These are phyloP conservation scores for Drosophila ironensis DNA, from an alignment of 1,140 invertebrate genomes.

Conservation along the genomic window DNA sequence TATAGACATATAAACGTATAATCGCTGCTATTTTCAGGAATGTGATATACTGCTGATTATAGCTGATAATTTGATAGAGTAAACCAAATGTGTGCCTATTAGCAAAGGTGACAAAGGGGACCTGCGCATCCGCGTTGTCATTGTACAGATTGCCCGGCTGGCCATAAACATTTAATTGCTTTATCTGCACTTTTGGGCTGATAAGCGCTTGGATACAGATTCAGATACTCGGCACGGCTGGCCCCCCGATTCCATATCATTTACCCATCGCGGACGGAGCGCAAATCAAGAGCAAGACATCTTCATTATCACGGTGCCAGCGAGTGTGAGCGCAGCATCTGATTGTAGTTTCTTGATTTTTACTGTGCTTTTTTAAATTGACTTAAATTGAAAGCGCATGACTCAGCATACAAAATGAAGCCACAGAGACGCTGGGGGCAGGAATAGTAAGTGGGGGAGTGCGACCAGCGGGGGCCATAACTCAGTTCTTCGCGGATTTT, in stretches of 20 bases:
- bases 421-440: not conserved
- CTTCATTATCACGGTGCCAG: constrained; percentile 34
- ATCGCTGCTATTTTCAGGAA: not conserved
- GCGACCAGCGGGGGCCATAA: constrained; percentile 5
- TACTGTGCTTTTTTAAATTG: constrained; percentile 62
- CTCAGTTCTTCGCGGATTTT: constrained; percentile 32
- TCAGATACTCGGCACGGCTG: constrained; percentile 5
- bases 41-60: constrained; percentile 23
- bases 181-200: constrained; percentile 30
- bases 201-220: constrained; percentile 24
- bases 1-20: constrained; percentile 8
- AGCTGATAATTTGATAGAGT: constrained; percentile 13
- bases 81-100: too few relatives aligned
- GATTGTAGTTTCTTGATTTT: constrained; percentile 64
- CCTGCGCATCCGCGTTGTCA: constrained; percentile 1
- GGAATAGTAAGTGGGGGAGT: not conserved
- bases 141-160: not conserved
- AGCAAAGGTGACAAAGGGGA: too few relatives aligned
- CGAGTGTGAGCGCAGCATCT: constrained; percentile 17
- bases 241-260: constrained; percentile 18
- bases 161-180: constrained; percentile 29
- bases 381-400: constrained; percentile 76
- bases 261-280: constrained; percentile 17
- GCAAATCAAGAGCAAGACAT: constrained; percentile 26
- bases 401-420: constrained; percentile 61